phyloP scores from a whole-genome alignment of 2,888 invertebrate genomes.

The Hedya salicella region DNA sequence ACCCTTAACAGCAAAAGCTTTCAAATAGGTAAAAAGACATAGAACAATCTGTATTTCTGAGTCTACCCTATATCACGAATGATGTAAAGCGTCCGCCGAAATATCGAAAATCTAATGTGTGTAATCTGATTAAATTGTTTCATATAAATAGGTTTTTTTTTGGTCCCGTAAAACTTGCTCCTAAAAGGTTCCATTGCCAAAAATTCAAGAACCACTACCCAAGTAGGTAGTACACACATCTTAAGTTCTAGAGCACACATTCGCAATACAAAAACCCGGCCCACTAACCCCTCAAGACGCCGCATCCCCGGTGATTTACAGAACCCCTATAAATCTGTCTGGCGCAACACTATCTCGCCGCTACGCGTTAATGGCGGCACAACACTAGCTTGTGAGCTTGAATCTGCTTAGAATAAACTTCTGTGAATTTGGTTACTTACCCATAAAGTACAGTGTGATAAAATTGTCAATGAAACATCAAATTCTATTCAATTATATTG shows the following conservation, averaged over 20 bases:
- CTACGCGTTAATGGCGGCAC: conserved; percentile 55
- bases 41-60: too few species aligned
- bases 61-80: too few species aligned
- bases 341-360: conserved; percentile 61
- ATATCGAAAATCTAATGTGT: too few species aligned
- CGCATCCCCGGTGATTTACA: conserved; percentile 45
- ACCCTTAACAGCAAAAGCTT: too few species aligned
- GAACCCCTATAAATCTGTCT: conserved; percentile 47
- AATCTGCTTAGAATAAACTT: conserved; percentile 19
- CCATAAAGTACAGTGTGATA: background rate
- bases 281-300: conserved; percentile 42
- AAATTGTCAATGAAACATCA: background rate
- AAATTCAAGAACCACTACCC: too few species aligned
- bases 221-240: background rate
- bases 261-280: conserved; percentile 31
- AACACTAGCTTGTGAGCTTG: conserved; percentile 32
- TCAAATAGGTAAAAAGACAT: too few species aligned
- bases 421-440: background rate
- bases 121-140: too few species aligned
- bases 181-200: too few species aligned
- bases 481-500: too few species aligned
- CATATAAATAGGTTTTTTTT: too few species aligned
- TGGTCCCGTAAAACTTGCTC: too few species aligned
- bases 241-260: conserved; percentile 9
- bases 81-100: too few species aligned